These are phyloP conservation scores for Zoanthus gigantus DNA, from an alignment of 92 coral and sea anemone species.

Conservation along the genomic window DNA sequence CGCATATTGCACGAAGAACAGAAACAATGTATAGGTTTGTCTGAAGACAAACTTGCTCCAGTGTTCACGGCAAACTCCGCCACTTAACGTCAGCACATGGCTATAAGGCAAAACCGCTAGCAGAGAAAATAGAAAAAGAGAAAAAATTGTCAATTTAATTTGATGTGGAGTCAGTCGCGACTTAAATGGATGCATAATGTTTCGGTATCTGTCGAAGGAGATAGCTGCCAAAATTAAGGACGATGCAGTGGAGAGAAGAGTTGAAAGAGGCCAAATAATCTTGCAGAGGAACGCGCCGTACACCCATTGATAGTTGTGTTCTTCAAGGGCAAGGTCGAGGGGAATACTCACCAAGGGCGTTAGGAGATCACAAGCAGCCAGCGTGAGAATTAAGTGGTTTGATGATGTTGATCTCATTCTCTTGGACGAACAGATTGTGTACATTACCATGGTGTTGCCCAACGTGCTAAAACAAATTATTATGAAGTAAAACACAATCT, in stretches of 20 bases:
- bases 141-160: conserved; percentile 73
- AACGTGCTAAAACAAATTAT: conserved; percentile 81
- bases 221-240: conserved; percentile 90
- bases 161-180: conserved; percentile 76
- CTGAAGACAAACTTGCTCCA: conserved; percentile 75
- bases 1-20: conserved; percentile 81
- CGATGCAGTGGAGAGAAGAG: conserved; percentile 85
- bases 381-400: conserved; percentile 78
- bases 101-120: conserved; percentile 81
- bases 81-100: conserved; percentile 59
- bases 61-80: conserved; percentile 65
- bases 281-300: conserved; percentile 84
- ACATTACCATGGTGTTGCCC: conserved; percentile 89
- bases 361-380: conserved; percentile 92
- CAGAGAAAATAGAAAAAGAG: conserved; percentile 68
- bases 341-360: conserved; percentile 91
- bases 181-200: conserved; percentile 91
- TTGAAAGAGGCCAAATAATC: conserved; percentile 84
- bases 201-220: conserved; percentile 93
- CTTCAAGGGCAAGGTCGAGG: conserved; percentile 81
- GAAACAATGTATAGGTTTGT: conserved; percentile 74
- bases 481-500: conserved; percentile 72
- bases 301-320: conserved; percentile 73
- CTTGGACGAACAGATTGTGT: conserved; percentile 73
- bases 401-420: conserved; percentile 82